Base-by-base conservation (phyloP, 2,797 vertebrate species). In the Pteronotus mesoamericanus region DNA sequence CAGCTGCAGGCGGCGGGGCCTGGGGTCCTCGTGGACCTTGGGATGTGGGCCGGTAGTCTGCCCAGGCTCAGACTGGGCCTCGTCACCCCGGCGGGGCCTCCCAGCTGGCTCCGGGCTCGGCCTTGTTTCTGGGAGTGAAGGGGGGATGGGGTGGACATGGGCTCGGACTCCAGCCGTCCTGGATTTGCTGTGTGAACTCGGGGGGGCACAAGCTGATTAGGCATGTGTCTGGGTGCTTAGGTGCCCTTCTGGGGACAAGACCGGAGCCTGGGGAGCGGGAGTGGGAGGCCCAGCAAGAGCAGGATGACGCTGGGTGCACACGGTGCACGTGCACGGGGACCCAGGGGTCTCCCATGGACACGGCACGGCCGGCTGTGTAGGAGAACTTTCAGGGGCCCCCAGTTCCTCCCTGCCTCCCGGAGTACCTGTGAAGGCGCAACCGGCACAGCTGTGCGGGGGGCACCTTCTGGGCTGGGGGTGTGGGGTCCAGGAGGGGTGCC, bases 131-230 rank as follows among this genome's bases (percentile, higher is more conserved):
- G 26, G 85, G 57, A n/a, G 32, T 26, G 46, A 39, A 72, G 78
- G 18, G 16, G 19, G 2, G 0, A 26, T 1, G n/a, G 32, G 3
- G 0, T 18, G 19, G 61, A 32, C 48, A 15, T 5, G 0, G 16
- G 57, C 71, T 37, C 48, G 16, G 53, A 66, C 57, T 19, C 55
- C 6, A 2, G 64, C 42, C 44, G 89, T 42, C 19, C 0, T 55
- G n/a, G 26, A 32, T 61, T 37, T 86, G 32, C 59, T 19, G 26
- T 0, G 2, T 59, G 79, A 55, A 79, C 59, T 48, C 4, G 2
- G 57, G 39, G 26, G 61, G 26, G 22, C 10, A 42, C 2, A 59
- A 21, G 37, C 29, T 10, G 48, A 84, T 34, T 34, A 3, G 42
- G 26, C 29, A 1, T 5, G 34, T 7, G 10, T 42, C 84, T 22